Base-by-base conservation (phyloP, 2,888 invertebrate genomes). In the Caenorhabditis sp. region DNA sequence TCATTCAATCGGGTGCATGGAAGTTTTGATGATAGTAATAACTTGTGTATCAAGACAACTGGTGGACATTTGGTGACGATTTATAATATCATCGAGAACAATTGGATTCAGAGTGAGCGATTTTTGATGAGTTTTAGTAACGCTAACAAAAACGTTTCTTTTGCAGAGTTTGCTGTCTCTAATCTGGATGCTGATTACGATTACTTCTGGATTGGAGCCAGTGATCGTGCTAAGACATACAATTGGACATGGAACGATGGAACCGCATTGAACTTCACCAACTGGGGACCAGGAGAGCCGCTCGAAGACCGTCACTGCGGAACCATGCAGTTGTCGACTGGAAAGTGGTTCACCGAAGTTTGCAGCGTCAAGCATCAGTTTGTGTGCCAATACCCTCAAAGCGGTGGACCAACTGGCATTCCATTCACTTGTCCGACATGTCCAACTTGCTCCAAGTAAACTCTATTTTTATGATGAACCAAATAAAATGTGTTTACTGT, bases 151-250 rank as follows among this genome's bases (percentile, higher is more conserved):
- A 52, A 13, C 2, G 7, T 7, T 5, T 15, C 9, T 24, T 37
- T 50, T 72, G 32, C 27, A 75, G 75, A 61, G 15, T 30, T 41
- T 4, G 68, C 68, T 27, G 68, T 61, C 7, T 55, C 55, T 15
- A 48, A 75, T 20, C 43, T 75, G 7, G 68, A 75, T 22, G 56
- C 65, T n/a, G 61, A 61, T 32, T 75, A 61, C 20, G 75, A 68
- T n/a, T 39, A 30, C 22, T 75, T 68, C 62, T 68, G 75, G 75
- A 62, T 68, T 45, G 75, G 68, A 0, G 63, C 50, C 4, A 73
- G 65, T 45, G 75, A 61, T 13, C 35, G 7, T 8, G 37, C 27
- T n/a, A 50, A 59, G 3, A 35, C 20, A 0, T 24, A 55, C 5
- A 37, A 48, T 11, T 74, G 66, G 66, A 26, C 26, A 2, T 75